Evolutionary conservation across 2,113 vertebrate genomes (phyloP).

Genomic region (Cyphomyrus discorhynchus): DNA sequence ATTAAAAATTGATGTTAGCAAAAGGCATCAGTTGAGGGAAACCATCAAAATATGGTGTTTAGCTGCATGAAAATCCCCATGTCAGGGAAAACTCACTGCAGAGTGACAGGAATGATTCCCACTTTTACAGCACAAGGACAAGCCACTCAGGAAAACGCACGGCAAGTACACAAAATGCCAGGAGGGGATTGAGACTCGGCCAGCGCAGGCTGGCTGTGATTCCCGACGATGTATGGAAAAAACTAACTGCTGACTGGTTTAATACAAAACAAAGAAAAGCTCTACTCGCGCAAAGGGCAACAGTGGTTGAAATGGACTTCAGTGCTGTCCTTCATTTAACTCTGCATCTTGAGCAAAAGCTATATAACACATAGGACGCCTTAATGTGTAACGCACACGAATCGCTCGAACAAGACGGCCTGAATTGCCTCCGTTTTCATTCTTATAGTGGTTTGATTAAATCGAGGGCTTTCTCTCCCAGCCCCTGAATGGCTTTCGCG

Average conservation of each 20-base stretch:
- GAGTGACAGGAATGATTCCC: not conserved
- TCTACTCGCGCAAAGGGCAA: not conserved
- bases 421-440: conserved; percentile 2
- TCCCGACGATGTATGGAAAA: not conserved
- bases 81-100: not conserved
- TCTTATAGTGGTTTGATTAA: conserved; percentile 1
- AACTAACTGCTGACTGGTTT: not conserved
- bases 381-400: not conserved
- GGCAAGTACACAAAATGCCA: not conserved
- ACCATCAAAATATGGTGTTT: not conserved
- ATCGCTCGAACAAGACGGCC: not conserved
- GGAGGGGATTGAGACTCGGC: not conserved
- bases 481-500: not conserved
- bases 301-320: not conserved
- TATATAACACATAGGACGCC: not conserved
- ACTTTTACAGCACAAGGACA: not conserved
- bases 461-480: not conserved
- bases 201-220: not conserved
- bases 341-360: not conserved
- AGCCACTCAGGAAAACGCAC: not conserved
- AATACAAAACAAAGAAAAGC: not conserved
- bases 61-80: not conserved
- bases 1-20: not conserved
- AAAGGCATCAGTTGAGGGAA: not conserved
- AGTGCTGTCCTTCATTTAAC: not conserved